phyloP scores from a whole-genome alignment of 2,113 vertebrate genomes.

The Alectura lathami region DNA sequence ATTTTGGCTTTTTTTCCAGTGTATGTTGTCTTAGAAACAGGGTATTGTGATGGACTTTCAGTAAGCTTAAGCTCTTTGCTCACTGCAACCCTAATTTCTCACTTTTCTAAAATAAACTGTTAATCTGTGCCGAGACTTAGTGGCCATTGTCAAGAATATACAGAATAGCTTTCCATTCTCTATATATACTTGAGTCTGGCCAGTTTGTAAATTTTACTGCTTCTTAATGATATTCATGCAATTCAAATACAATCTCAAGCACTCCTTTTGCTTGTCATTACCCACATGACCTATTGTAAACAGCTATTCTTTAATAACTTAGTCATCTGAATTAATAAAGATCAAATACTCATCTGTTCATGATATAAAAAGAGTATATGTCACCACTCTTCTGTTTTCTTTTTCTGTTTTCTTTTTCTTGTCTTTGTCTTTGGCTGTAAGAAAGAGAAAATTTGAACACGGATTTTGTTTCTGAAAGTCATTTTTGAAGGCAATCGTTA shows the following conservation, averaged over 20 bases:
- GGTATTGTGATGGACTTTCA: background rate
- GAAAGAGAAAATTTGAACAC: background rate
- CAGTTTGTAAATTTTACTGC: background rate
- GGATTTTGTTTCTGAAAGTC: background rate
- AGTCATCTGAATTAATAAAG: background rate
- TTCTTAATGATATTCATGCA: background rate
- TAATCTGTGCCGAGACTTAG: background rate
- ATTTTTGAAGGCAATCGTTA: background rate
- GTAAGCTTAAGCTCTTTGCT: background rate
- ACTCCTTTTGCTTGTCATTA: background rate
- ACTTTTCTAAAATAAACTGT: background rate
- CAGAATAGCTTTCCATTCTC: background rate
- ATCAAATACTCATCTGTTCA: background rate
- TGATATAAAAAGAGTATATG: background rate
- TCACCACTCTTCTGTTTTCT: background rate
- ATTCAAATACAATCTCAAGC: background rate
- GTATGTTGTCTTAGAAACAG: background rate
- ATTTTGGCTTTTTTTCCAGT: background rate
- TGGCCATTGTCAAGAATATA: background rate
- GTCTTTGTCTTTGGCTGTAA: background rate
- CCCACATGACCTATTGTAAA: background rate
- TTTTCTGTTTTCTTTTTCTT: no score
- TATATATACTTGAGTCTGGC: background rate
- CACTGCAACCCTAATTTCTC: background rate
- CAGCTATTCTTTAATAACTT: background rate